A percentile compares a stretch with the other conserved stretches of the same genome.
phyloP scores from a whole-genome alignment of 2,113 vertebrate species.

The Podarcis muralis region DNA sequence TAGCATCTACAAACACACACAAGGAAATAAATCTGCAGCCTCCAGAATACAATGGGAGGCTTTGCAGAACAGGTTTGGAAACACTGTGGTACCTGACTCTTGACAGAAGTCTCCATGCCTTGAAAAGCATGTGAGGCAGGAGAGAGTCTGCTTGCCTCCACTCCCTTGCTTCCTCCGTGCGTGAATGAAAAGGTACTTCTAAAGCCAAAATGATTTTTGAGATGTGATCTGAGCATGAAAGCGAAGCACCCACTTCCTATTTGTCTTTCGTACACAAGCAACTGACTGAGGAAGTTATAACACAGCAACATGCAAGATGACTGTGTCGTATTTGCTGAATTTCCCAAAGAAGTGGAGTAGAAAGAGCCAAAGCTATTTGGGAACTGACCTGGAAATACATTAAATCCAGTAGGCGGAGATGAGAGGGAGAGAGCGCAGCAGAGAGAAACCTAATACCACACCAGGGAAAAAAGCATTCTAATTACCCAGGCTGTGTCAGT shows the following conservation, averaged over 20 bases:
- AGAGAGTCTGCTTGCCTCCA: not conserved
- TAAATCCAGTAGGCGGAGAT: constrained; percentile 37
- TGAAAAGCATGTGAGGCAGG: not conserved
- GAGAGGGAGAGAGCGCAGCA: constrained; percentile 27
- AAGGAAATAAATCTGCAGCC: not conserved
- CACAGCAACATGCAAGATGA: constrained; percentile 5
- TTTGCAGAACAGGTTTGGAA: not conserved
- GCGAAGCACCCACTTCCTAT: not conserved
- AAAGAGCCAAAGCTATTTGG: constrained; percentile 53
- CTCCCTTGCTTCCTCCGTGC: not conserved
- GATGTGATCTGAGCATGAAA: constrained; percentile 32
- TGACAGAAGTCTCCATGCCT: accelerated
- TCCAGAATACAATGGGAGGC: not conserved
- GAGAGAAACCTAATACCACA: constrained; percentile 50
- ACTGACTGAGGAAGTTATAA: constrained; percentile 25
- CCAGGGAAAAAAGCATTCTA: constrained; percentile 30
- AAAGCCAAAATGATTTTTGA: not conserved
- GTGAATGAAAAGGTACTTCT: constrained; percentile 17
- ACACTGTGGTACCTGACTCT: not conserved
- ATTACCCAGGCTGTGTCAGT: constrained; percentile 52
- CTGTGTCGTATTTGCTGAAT: constrained; percentile 49
- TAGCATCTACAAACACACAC: not conserved
- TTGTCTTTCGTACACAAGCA: constrained; percentile 23
- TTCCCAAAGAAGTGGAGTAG: constrained; percentile 52
- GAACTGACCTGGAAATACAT: constrained; percentile 67